These are phyloP conservation scores for Choloepus didactylus DNA, from an alignment of 2,797 vertebrate species.

Conservation along the genomic window DNA sequence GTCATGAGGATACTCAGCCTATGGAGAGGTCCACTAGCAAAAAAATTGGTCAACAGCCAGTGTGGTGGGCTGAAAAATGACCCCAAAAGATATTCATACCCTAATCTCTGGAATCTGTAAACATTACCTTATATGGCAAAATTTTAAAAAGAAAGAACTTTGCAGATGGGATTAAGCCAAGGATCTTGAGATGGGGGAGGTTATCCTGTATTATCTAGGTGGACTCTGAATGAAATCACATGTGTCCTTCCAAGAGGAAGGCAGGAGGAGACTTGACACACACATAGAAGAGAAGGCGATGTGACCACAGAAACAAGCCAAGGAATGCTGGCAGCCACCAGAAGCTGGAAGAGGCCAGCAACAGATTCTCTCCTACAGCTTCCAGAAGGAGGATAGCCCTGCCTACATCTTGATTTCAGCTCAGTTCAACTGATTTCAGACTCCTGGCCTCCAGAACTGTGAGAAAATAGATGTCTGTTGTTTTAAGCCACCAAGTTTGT, in stretches of 20 bases:
- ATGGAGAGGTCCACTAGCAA: neutral
- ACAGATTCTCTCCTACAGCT: neutral
- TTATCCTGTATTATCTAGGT: neutral
- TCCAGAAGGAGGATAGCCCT: neutral
- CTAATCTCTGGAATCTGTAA: neutral
- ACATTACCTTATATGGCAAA: neutral
- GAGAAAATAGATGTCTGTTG: neutral
- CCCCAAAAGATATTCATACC: neutral
- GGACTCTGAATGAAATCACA: neutral
- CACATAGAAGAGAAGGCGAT: no score
- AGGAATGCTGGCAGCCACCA: neutral
- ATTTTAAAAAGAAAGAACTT: neutral
- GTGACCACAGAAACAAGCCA: neutral
- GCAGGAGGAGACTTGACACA: neutral
- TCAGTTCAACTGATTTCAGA: neutral
- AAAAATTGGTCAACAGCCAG: neutral
- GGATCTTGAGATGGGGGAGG: neutral
- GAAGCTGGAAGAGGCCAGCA: neutral
- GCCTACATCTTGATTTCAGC: neutral
- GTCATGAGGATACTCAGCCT: neutral
- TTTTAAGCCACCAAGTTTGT: neutral
- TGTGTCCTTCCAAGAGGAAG: neutral
- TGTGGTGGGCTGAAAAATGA: neutral
- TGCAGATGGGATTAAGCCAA: neutral
- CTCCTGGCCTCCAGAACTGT: neutral